A percentile compares a stretch with the other conserved stretches of the same genome.
These are phyloP conservation scores for Lasiurus cinereus DNA, from an alignment of 2,113 vertebrate genomes.

Conservation along the genomic window DNA sequence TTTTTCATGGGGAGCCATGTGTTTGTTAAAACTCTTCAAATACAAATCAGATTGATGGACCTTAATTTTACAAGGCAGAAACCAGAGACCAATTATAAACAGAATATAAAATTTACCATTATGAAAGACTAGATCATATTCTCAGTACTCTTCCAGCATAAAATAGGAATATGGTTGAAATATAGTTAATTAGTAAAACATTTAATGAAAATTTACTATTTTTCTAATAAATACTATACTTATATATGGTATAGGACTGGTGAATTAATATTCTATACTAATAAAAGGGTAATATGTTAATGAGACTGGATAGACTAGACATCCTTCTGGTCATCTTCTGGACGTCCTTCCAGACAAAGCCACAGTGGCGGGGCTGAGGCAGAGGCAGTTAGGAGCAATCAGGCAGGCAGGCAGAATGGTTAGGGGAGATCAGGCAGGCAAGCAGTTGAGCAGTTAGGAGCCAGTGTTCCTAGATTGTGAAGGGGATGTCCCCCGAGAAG, in stretches of 20 bases:
- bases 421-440: no score
- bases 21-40: slow-evolving; percentile 7
- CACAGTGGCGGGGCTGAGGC: no score
- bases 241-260: not conserved
- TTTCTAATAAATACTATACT: not conserved
- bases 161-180: not conserved
- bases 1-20: not conserved
- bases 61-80: slow-evolving; percentile 42
- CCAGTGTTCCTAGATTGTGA: no score
- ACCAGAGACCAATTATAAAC: not conserved
- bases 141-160: not conserved
- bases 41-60: not conserved
- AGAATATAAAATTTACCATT: not conserved
- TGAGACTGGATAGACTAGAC: no score
- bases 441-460: no score
- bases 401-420: no score
- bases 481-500: no score
- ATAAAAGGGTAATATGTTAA: no score
- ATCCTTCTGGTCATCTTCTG: no score
- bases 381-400: no score
- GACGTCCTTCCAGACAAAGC: no score
- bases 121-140: not conserved
- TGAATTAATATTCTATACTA: not conserved
- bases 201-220: not conserved
- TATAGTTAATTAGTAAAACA: not conserved